These are phyloP conservation scores for Petrolisthes manimaculis DNA, from an alignment of 2,888 invertebrate species.

Conservation along the genomic window DNA sequence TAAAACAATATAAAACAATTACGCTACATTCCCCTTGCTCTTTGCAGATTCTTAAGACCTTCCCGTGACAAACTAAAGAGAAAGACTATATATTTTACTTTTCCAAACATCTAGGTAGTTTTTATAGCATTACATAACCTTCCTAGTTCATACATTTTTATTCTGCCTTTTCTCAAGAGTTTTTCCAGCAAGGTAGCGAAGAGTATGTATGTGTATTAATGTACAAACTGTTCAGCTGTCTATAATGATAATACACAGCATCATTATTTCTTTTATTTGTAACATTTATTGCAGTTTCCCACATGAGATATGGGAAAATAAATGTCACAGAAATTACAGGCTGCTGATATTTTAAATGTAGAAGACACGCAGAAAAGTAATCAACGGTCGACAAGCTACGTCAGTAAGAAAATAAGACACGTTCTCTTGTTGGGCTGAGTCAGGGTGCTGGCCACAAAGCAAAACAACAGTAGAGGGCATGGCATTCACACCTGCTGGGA, in stretches of 20 bases:
- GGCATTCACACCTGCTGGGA: constrained; percentile 55
- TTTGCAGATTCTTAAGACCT: constrained; percentile 57
- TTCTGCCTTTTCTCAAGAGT: constrained; percentile 56
- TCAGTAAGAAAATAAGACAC: constrained; percentile 64
- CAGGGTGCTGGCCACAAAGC: constrained; percentile 61
- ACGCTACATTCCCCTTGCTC: constrained; percentile 60
- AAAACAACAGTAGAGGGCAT: constrained; percentile 56
- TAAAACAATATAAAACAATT: constrained; percentile 63
- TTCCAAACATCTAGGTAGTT: constrained; percentile 36
- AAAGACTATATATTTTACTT: constrained; percentile 45
- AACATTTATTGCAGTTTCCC: constrained; percentile 36
- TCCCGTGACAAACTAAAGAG: constrained; percentile 58
- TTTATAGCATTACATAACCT: constrained; percentile 4
- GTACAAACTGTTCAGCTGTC: constrained; percentile 54
- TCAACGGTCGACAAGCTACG: constrained; percentile 49
- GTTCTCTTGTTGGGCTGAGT: constrained; percentile 58
- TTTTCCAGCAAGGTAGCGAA: constrained; percentile 60
- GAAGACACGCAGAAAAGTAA: constrained; percentile 59
- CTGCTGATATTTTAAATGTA: constrained; percentile 56
- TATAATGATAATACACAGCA: constrained; percentile 52
- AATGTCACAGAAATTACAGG: constrained; percentile 47
- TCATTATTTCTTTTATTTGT: constrained; percentile 6
- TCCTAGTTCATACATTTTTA: constrained; percentile 26
- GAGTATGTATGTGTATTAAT: constrained; percentile 60
- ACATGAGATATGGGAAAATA: background rate